These are phyloP conservation scores for Molorchus minor DNA, from an alignment of 2,888 invertebrate species.

Conservation along the genomic window DNA sequence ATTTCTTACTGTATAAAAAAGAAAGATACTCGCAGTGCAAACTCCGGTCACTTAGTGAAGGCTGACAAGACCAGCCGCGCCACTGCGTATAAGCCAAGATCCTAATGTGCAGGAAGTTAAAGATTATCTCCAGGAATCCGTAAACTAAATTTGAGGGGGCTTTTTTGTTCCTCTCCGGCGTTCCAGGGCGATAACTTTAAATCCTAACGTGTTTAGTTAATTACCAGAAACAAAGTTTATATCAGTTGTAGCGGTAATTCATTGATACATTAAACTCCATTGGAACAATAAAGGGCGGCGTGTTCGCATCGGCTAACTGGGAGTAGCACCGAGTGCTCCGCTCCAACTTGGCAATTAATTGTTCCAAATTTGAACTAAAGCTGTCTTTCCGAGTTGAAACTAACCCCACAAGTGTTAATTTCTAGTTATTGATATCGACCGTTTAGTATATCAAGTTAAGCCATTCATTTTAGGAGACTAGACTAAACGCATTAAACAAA, in stretches of 20 bases:
- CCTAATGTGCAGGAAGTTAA: conserved; percentile 20
- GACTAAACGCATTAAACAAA: too few species aligned
- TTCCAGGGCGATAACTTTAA: conserved; percentile 20
- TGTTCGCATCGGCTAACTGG: conserved; percentile 40
- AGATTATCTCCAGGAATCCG: conserved; percentile 25
- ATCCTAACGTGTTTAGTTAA: conserved; percentile 33
- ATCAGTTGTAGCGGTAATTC: conserved; percentile 48
- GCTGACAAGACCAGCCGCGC: too few species aligned
- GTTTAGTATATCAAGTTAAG: too few species aligned
- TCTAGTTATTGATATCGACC: conserved; percentile 50
- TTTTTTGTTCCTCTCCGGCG: conserved; percentile 18
- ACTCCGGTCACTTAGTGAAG: too few species aligned
- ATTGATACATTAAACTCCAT: conserved; percentile 52
- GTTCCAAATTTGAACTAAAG: conserved; percentile 52
- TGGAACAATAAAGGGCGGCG: conserved; percentile 50
- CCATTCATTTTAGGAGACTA: too few species aligned
- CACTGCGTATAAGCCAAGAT: too few species aligned
- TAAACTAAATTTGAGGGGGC: conserved; percentile 16
- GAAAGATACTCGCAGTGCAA: too few species aligned
- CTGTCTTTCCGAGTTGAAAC: conserved; percentile 19
- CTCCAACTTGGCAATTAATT: conserved; percentile 56
- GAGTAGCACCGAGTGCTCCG: conserved; percentile 46
- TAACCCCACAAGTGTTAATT: conserved; percentile 51
- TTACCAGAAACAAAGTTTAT: conserved; percentile 47
- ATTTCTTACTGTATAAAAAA: too few species aligned